phyloP scores from a whole-genome alignment of 1,140 invertebrate genomes.

The Polypedilum vanderplanki region DNA sequence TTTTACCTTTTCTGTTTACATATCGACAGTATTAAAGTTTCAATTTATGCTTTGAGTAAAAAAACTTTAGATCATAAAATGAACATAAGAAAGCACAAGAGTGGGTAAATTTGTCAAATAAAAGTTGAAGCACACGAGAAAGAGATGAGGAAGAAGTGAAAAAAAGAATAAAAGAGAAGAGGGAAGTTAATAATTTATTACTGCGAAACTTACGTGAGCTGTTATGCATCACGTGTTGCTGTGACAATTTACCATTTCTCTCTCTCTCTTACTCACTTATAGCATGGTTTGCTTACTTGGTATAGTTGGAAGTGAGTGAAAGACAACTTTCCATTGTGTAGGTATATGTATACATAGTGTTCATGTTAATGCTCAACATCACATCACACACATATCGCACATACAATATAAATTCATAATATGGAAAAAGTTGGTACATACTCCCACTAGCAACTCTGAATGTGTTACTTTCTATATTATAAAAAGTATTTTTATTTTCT shows the following conservation, averaged over 20 bases:
- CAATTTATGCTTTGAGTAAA: too few relatives aligned
- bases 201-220: slow-evolving; percentile 16
- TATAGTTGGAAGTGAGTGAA: background rate
- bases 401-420: slow-evolving; percentile 20
- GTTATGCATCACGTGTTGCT: slow-evolving; percentile 16
- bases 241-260: slow-evolving; percentile 11
- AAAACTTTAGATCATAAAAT: too few relatives aligned
- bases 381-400: slow-evolving; percentile 10
- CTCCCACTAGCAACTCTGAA: background rate
- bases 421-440: background rate
- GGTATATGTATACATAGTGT: background rate
- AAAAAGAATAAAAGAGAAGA: background rate
- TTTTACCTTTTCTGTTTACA: background rate
- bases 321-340: background rate
- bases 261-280: background rate
- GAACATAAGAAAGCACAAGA: too few relatives aligned
- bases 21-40: too few relatives aligned
- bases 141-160: background rate
- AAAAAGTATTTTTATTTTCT: slow-evolving; percentile 20
- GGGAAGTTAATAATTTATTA: slow-evolving; percentile 19
- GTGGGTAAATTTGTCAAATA: too few relatives aligned
- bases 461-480: background rate
- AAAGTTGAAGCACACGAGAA: background rate
- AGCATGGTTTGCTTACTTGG: background rate
- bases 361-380: slow-evolving; percentile 12